Evolutionary conservation across 1,140 invertebrate genomes (phyloP), one percentile per base, ranked within the genome.

Genomic region (Dermatophagoides farinae): DNA sequence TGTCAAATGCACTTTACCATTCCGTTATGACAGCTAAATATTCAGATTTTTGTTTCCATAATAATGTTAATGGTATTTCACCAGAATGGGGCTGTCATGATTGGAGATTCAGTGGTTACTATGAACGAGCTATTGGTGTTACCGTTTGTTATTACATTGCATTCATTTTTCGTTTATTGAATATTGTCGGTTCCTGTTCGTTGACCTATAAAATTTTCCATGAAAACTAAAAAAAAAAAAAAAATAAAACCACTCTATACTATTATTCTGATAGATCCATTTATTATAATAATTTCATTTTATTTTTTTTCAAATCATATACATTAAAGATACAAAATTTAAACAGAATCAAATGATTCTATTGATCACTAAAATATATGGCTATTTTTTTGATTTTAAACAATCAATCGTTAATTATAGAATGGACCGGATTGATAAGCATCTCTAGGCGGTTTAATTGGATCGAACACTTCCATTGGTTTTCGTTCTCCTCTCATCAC

Each of bases 401-500:
- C 2, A 31, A 31, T 31, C 31, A 31, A 4, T 31, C 31, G 12
- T 60, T 51, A 60, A 23, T 46, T 46, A 41, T 60, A 47, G 38
- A 49, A 60, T 20, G 60, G 60, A 5, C 60, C 60, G 14, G 12
- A 5, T 18, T 41, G 31, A 23, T 62, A 58, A 18, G 50, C 5
- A 49, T 61, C 60, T 16, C 38, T n/a, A 11, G 60, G 60, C 14
- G 60, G 60, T 23, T 61, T 40, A 1, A 60, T 47, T 12, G 31
- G 16, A 23, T 55, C 60, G 2, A 25, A 22, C 6, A 22, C 25
- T n/a, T 61, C 60, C 9, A 16, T 6, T 14, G 61, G 40, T 31
- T 38, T 40, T 41, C 60, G 52, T 46, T 61, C 60, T 1, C 60
- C 60, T 39, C 50, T 18, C 20, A 54, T 57, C 49, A 61, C 38